Evolutionary conservation across 2,113 vertebrate genomes (phyloP).

Genomic region (Corvus moneduloides): DNA sequence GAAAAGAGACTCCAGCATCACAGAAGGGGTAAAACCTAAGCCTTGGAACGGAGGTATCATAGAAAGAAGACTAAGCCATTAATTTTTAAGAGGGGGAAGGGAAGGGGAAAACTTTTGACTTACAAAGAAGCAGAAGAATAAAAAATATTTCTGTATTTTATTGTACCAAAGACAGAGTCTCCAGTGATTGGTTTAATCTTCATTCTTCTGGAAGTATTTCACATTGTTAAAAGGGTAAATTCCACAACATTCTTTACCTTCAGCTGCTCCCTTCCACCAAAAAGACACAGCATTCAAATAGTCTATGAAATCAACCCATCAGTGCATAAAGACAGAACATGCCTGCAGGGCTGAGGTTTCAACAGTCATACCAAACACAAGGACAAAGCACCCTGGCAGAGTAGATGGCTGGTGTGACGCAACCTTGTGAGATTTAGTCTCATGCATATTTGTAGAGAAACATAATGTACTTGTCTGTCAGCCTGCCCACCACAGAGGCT

Average conservation of each 20-base stretch:
- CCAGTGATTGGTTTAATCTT: not conserved
- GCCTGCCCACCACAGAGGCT: not conserved
- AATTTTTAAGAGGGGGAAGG: not conserved
- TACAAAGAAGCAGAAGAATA: not conserved
- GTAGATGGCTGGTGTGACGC: not conserved
- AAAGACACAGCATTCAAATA: not conserved
- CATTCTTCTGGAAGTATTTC: not conserved
- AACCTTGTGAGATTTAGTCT: not conserved
- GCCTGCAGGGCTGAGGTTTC: not conserved
- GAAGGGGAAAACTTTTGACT: not conserved
- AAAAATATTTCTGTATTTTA: not conserved
- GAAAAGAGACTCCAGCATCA: not conserved
- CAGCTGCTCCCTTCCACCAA: not conserved
- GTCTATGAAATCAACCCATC: not conserved
- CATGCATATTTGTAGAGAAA: not conserved
- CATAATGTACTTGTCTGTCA: not conserved
- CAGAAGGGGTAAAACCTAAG: not conserved
- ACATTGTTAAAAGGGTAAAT: not conserved
- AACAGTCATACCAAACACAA: not conserved
- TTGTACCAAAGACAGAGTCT: not conserved
- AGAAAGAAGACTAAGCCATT: not conserved
- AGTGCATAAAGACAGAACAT: accelerated
- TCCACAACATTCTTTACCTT: not conserved
- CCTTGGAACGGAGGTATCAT: not conserved
- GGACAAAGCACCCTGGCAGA: not conserved